Base-by-base conservation (phyloP, 30 jellyfish, hydroid and myxozoan genomes). In the Turritopsis rubra region DNA sequence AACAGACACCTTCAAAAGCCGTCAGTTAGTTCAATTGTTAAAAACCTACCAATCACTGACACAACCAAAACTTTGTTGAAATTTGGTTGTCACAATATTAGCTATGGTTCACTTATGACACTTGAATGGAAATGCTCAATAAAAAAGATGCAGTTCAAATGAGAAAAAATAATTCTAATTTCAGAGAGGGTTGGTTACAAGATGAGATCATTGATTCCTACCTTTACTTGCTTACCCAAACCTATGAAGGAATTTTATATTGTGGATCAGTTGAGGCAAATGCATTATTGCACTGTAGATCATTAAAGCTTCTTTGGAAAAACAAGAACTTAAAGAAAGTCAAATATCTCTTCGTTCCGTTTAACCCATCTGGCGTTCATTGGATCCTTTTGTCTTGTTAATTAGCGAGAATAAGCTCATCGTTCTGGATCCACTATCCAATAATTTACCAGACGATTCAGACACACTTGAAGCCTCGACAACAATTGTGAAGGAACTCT, bases 291-390 rank as follows among this genome's bases (percentile, higher is more conserved):
- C 74, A 28, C 28, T 76, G 20, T 4, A 52, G 73, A 76, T 28
- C 72, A 22, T 1, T 76, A 76, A 76, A 76, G 84, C 84, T 76
- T 76, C 53, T 76, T 25, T 76, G 84, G 84, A 28, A 29, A 76
- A 54, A 76, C 70, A 65, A 28, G 28, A 54, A 76, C 27, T 23
- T 28, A 23, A 54, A 52, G 28, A 17, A 28, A 25, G 53, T 76
- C 65, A 54, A 76, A 28, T 54, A 28, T 22, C 77, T 76, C 70
- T 76, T 76, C 28, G 53, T 76, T 52, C 84, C 84, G 52, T 76
- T 76, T 52, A 76, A 76, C 70, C 84, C 84, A 52, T 21, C 84
- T 76, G 70, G 73, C 1, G 28, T 54, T 28, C 84, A 76, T 28
- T 76, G 84, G 84, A 52, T 76, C 53, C 53, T 54, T 22, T 54